Evolutionary conservation across 2,797 vertebrate genomes (phyloP), one percentile per base, ranked within the genome.

Genomic region (Melanotaenia boesemani): DNA sequence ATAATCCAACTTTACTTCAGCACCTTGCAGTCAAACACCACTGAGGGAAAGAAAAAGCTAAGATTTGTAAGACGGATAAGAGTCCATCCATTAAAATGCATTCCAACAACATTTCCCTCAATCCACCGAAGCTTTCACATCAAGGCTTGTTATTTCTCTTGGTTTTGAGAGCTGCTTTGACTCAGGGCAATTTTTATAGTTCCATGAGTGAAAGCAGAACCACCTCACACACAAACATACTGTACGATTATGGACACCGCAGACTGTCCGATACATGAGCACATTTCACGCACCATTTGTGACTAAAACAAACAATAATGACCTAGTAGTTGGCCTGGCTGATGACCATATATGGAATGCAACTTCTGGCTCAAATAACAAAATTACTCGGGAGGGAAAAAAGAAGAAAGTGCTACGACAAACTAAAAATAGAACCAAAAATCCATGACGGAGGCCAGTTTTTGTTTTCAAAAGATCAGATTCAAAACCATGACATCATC

Each of bases 241-340:
- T 67, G 67, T 63, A 75, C 20, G 36, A 46, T 41, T 6, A 52
- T 64, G 59, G 71, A 78, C 36, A 72, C 62, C 32, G 63, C 59
- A 63, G 76, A 77, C 26, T 68, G 68, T 67, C 44, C 72, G 48
- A 24, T 20, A 55, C 63, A 32, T 20, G 2, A 76, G 75, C 81
- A 85, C 83, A 81, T 82, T 89, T 86, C 81, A 84, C 85, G 83
- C 84, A 83, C 56, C 72, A 86, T 88, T 88, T 77, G 67, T 57
- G 67, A 86, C 59, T 67, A 72, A 82, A 77, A 68, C 68, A 83
- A 84, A 86, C 65, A 81, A 15, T 30, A 39, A 48, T 72, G 81
- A 85, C 78, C 55, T 55, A 65, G 37, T 74, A 13, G 70, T 59
- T 48, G 57, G 67, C 63, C 74, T 55, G 60, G 74, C 65, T 81